Conservation (phyloP, 2,888 invertebrate species). For the Heterodera filipjevi region DNA sequence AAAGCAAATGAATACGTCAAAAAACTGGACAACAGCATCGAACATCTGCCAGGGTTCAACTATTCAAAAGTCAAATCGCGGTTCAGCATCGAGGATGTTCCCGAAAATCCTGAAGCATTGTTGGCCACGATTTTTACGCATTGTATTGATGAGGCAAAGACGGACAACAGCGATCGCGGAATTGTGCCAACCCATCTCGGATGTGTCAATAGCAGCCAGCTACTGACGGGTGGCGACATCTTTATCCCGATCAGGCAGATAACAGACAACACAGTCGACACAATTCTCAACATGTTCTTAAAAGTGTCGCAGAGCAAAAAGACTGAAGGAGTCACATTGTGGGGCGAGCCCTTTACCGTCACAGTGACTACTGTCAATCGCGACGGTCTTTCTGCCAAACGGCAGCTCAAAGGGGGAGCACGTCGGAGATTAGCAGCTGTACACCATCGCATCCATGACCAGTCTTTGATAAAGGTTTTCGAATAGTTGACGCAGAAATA, state of each 20-base stretch:
- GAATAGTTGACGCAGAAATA: too few species aligned
- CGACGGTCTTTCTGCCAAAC: background rate
- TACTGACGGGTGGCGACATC: background rate
- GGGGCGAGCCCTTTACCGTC: slow-evolving; percentile 6
- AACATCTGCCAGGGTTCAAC: background rate
- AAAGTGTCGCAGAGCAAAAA: slow-evolving; percentile 11
- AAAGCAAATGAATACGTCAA: background rate
- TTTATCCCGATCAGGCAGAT: slow-evolving; percentile 4
- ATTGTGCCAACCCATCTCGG: background rate
- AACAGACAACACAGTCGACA: slow-evolving; percentile 2
- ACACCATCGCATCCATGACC: too few species aligned
- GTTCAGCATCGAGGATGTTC: slow-evolving; percentile 11
- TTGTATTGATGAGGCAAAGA: slow-evolving; percentile 17
- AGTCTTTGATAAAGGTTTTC: too few species aligned
- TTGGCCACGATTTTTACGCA: background rate
- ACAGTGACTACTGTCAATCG: background rate
- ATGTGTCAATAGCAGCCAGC: background rate
- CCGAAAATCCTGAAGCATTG: background rate
- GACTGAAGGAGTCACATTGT: background rate
- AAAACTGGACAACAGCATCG: background rate
- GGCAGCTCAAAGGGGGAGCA: background rate
- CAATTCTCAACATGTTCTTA: slow-evolving; percentile 1
- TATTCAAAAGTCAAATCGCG: background rate
- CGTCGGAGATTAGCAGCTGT: too few species aligned
- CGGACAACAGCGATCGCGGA: background rate